Base-by-base conservation (phyloP, 2,797 vertebrate genomes). In the Echeneis naucrates region DNA sequence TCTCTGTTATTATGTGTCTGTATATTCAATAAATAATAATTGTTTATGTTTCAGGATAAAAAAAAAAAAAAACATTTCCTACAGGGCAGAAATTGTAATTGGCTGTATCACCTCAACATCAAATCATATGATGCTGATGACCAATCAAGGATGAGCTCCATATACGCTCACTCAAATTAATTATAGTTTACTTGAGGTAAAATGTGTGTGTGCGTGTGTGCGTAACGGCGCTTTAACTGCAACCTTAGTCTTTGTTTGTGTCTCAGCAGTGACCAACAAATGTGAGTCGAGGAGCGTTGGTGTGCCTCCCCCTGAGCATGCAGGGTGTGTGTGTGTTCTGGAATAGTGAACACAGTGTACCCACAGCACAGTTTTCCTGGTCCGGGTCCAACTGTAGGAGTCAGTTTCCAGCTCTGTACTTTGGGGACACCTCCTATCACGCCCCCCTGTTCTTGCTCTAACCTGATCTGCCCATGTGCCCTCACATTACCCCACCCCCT, bases 291-390 rank as follows among this genome's bases (percentile, higher is more conserved):
- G n/a, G n/a, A n/a, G n/a, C n/a, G n/a, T n/a, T n/a, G n/a, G n/a
- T n/a, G n/a, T n/a, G n/a, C n/a, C n/a, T n/a, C n/a, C n/a, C n/a
- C n/a, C n/a, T n/a, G n/a, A n/a, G n/a, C n/a, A n/a, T n/a, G n/a
- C n/a, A n/a, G n/a, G n/a, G n/a, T 74, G 63, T 58, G 35, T 53
- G 55, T 72, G 72, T 69, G 68, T 51, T 48, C 4, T 51, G 61
- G 55, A 77, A 84, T 82, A 87, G 68, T 82, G 92, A 90, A 94
- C 92, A 90, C 68, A 68, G 87, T 95, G 92, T 93, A 92, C 93
- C 83, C 82, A 75, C 87, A 85, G 16, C n/a, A n/a, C 86, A 88
- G 84, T 87, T 92, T 94, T 91, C 88, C 89, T 94, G 93, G 92
- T 69, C 14, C 1, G 1, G 1, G 30, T 90, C 93, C 92, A 93